phyloP scores from a whole-genome alignment of 2,113 vertebrate species.

The Manacus vitellinus region DNA sequence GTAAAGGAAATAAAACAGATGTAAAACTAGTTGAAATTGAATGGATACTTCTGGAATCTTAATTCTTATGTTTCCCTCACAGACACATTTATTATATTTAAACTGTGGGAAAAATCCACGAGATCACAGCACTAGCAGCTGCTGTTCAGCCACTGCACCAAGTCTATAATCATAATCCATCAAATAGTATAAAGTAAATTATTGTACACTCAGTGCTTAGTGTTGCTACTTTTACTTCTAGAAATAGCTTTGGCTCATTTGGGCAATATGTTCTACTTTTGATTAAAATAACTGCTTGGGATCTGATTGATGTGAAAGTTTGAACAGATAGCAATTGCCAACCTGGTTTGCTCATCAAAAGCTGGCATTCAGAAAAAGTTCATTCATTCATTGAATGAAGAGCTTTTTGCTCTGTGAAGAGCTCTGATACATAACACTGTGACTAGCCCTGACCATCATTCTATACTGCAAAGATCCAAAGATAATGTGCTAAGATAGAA shows the following conservation, averaged over 20 bases:
- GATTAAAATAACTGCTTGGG: constrained; percentile 60
- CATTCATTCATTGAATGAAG: neutral
- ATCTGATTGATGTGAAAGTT: constrained; percentile 17
- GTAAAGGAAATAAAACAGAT: neutral
- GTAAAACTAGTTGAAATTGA: neutral
- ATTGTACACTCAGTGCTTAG: constrained; percentile 25
- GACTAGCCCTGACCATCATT: neutral
- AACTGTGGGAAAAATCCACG: neutral
- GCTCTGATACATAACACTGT: neutral
- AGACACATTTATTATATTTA: neutral
- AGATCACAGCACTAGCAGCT: neutral
- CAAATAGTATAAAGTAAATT: constrained; percentile 54
- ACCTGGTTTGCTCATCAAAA: neutral
- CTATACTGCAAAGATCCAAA: neutral
- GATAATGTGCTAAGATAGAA: neutral
- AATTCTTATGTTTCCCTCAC: neutral
- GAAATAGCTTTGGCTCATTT: constrained; percentile 56
- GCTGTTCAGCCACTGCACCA: neutral
- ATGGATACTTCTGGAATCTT: neutral
- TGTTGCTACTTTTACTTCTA: constrained; percentile 50
- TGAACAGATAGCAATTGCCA: constrained; percentile 26
- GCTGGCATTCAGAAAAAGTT: neutral
- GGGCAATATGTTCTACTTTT: constrained; percentile 47
- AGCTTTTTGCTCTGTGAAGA: neutral
- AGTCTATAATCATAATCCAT: constrained; percentile 55